A percentile compares a stretch with the other conserved stretches of the same genome.
phyloP scores from a whole-genome alignment of 1,140 invertebrate genomes.

The Macrotrachela quadricornifera region DNA sequence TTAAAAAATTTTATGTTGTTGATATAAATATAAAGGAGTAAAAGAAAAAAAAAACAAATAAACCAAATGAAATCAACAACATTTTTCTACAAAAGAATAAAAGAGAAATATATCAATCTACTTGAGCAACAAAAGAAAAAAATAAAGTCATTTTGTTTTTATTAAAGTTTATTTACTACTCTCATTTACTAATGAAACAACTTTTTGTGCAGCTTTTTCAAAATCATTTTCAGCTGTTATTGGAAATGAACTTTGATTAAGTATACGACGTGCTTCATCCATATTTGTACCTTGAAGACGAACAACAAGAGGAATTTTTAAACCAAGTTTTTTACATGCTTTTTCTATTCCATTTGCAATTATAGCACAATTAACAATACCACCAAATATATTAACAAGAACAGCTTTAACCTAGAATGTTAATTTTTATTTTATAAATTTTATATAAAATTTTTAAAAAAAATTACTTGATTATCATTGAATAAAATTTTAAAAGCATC shows the following conservation, averaged over 20 bases:
- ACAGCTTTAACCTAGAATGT: conserved; percentile 60
- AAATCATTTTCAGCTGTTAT: background rate
- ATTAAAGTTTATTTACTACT: no score
- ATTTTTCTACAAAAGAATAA: no score
- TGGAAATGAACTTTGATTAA: conserved; percentile 27
- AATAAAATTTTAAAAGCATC: conserved; percentile 42
- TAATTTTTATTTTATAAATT: no score
- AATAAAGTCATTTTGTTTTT: no score
- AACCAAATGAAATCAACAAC: no score
- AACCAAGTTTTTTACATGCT: conserved; percentile 53
- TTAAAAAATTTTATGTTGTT: no score
- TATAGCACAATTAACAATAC: conserved; percentile 91
- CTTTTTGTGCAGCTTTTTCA: background rate
- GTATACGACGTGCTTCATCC: conserved; percentile 38
- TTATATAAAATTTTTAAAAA: background rate
- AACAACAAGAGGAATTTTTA: conserved; percentile 70
- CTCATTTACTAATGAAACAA: background rate
- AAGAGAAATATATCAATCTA: no score
- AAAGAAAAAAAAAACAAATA: no score
- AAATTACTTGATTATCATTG: conserved; percentile 11
- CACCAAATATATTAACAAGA: conserved; percentile 93
- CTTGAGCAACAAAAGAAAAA: no score
- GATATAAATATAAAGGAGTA: no score
- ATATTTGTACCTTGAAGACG: conserved; percentile 72
- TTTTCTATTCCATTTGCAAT: conserved; percentile 81